These are phyloP conservation scores for Pecten maximus DNA, from an alignment of 2,888 invertebrate genomes.

Conservation along the genomic window DNA sequence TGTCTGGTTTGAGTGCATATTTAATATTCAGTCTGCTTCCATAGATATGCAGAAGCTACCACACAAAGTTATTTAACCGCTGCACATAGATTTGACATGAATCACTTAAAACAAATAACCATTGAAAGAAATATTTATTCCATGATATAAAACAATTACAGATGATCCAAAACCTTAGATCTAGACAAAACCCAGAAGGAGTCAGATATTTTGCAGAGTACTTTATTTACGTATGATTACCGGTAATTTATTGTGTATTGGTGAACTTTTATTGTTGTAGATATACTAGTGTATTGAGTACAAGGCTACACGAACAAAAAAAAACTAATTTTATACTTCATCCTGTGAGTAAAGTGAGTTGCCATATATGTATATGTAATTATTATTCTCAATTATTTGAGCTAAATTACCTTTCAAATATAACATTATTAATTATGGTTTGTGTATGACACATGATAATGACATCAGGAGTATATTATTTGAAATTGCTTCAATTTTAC, in stretches of 20 bases:
- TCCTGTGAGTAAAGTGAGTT: not conserved
- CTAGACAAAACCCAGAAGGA: not conserved
- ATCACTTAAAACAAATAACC: too few relatives aligned
- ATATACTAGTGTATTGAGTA: not conserved
- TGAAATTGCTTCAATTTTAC: too few relatives aligned
- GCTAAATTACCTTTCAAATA: not conserved
- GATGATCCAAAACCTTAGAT: too few relatives aligned
- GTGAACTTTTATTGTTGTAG: not conserved
- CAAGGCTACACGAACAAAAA: not conserved
- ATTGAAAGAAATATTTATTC: too few relatives aligned
- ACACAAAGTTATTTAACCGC: too few relatives aligned
- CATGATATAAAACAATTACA: too few relatives aligned
- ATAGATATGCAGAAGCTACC: too few relatives aligned
- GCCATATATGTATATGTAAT: not conserved
- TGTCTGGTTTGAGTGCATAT: not conserved
- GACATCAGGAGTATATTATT: not conserved
- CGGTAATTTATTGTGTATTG: not conserved
- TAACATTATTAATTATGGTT: not conserved
- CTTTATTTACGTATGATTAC: not conserved
- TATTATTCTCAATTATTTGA: not conserved
- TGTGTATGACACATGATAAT: not conserved
- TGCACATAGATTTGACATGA: too few relatives aligned
- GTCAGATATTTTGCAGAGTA: not conserved
- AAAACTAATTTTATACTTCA: not conserved
- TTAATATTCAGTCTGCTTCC: not conserved